phyloP scores from a whole-genome alignment of 2,113 vertebrate species.

The Gallinago jamesoni region DNA sequence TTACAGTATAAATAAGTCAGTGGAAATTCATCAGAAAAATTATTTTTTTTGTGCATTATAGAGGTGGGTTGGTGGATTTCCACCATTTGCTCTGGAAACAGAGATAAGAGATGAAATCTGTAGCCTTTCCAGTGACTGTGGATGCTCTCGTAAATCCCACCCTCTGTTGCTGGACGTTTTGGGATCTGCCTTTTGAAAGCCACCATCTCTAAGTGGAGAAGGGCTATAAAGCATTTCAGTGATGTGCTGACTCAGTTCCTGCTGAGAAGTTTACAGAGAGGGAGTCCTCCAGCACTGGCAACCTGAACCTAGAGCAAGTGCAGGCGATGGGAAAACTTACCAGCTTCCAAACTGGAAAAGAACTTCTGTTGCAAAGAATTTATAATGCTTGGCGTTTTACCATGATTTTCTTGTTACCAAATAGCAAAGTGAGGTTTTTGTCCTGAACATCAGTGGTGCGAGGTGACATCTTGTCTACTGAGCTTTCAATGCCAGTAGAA shows the following conservation, averaged over 20 bases:
- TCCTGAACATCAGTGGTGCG: too few relatives aligned
- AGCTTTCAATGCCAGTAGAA: neutral
- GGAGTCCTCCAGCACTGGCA: neutral
- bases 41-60: neutral
- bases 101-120: neutral
- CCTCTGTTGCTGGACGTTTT: neutral
- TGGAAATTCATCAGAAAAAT: neutral
- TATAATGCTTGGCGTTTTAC: neutral
- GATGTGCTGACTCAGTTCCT: neutral
- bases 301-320: neutral
- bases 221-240: neutral
- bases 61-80: neutral
- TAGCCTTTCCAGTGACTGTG: neutral
- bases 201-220: neutral
- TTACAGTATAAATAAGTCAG: neutral
- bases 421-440: neutral
- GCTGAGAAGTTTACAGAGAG: neutral
- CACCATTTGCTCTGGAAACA: accelerated
- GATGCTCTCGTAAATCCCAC: neutral
- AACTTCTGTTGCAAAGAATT: neutral
- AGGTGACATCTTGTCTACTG: neutral
- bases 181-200: neutral
- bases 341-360: neutral
- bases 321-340: neutral
- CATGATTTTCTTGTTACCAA: accelerated